Evolutionary conservation across 2,113 vertebrate species (phyloP).

Genomic region (Monarcha castaneiventris): DNA sequence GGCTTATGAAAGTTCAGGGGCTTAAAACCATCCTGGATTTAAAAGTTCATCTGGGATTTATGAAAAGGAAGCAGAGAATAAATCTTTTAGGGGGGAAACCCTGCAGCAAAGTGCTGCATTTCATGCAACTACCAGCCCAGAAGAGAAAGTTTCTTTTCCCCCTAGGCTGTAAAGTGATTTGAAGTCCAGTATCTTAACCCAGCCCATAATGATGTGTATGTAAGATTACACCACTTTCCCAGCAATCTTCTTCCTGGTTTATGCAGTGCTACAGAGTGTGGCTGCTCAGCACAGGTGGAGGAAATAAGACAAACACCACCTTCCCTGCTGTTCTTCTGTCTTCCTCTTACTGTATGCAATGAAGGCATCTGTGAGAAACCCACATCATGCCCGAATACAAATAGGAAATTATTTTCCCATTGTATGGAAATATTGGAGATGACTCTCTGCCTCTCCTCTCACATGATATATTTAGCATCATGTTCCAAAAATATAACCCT

Average conservation of each 20-base stretch:
- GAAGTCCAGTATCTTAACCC: not conserved
- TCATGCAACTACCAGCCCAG: not conserved
- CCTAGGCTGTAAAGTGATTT: not conserved
- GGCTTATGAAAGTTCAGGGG: not conserved
- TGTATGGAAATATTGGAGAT: not conserved
- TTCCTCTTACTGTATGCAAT: not conserved
- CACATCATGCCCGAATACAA: not conserved
- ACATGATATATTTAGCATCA: not conserved
- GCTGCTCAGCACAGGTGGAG: not conserved
- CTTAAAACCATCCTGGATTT: conserved; percentile 11
- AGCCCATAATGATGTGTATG: not conserved
- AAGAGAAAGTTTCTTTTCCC: not conserved
- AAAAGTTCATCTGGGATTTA: conserved; percentile 1
- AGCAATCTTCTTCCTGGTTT: not conserved
- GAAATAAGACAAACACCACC: not conserved
- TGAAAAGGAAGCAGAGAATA: not conserved
- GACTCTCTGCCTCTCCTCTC: not conserved
- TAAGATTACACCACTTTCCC: not conserved
- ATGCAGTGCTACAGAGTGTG: not conserved
- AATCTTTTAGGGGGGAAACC: not conserved
- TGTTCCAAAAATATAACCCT: not conserved
- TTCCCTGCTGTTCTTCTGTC: not conserved
- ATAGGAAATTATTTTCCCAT: not conserved
- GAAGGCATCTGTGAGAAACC: not conserved
- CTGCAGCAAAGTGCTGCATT: not conserved